A percentile compares a stretch with the other conserved stretches of the same genome.
phyloP scores from a whole-genome alignment of 2,113 vertebrate genomes.

The Gavialis gangeticus region DNA sequence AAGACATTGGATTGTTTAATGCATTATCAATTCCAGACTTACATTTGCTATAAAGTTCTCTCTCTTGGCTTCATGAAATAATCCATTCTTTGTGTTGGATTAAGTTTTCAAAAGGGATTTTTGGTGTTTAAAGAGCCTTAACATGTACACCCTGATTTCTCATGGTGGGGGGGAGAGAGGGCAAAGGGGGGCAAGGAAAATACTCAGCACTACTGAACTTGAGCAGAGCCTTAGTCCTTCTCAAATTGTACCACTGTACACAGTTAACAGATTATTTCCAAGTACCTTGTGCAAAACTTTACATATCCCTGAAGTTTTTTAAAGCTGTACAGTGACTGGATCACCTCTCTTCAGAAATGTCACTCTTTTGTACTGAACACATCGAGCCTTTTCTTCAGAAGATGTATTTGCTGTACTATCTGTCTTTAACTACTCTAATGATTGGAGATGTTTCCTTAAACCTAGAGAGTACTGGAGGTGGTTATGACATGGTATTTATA shows the following conservation, averaged over 20 bases:
- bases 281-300: neutral
- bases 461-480: accelerated
- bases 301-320: too few species aligned
- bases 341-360: neutral
- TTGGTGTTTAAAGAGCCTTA: too few species aligned
- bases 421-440: neutral
- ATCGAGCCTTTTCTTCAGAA: neutral
- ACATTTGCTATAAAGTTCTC: accelerated
- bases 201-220: neutral
- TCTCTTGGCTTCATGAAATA: neutral
- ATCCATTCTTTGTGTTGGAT: neutral
- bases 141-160: neutral
- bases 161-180: neutral
- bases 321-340: too few species aligned
- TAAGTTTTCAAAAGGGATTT: neutral
- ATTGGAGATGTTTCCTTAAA: neutral
- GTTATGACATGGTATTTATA: neutral
- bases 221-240: neutral
- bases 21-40: neutral
- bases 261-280: accelerated
- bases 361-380: accelerated
- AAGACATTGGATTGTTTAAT: neutral
- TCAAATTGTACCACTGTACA: accelerated
- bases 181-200: neutral
- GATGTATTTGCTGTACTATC: neutral